Evolutionary conservation across 2,888 invertebrate species (phyloP).

Genomic region (Ecdyonurus torrentis): DNA sequence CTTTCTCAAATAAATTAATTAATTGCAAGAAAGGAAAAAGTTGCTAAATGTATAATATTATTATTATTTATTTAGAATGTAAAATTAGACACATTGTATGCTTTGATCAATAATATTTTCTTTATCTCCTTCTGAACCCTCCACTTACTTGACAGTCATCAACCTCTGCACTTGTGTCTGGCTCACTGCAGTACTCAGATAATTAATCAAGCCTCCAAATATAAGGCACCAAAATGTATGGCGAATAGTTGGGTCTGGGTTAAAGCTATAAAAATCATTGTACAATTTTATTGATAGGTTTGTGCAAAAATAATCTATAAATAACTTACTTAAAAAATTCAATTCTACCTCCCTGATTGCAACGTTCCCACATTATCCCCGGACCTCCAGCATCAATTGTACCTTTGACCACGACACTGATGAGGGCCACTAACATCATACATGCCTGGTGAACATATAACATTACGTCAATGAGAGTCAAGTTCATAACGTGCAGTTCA

Average conservation of each 20-base stretch:
- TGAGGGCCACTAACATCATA: conserved; percentile 70
- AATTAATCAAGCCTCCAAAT: conserved; percentile 67
- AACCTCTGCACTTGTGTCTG: conserved; percentile 53
- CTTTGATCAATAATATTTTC: no score
- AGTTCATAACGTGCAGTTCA: no score
- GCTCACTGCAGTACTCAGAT: conserved; percentile 65
- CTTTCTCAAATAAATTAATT: no score
- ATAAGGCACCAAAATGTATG: conserved; percentile 69
- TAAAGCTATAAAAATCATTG: conserved; percentile 34
- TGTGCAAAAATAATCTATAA: background rate
- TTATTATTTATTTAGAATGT: no score
- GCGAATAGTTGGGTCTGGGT: conserved; percentile 60
- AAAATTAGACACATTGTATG: no score
- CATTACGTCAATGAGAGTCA: no score
- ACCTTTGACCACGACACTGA: conserved; percentile 60
- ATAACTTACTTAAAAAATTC: conserved; percentile 28
- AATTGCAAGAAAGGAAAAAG: no score
- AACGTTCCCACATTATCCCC: conserved; percentile 49
- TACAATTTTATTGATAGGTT: no score
- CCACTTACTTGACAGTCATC: conserved; percentile 29
- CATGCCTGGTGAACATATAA: conserved; percentile 20
- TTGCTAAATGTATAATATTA: no score
- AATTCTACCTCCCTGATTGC: conserved; percentile 50
- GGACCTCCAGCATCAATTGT: conserved; percentile 51
- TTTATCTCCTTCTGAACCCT: no score